A percentile compares a stretch with the other conserved stretches of the same genome.
Conservation (phyloP, 1,140 invertebrate genomes). For the Triops cancriformis region DNA sequence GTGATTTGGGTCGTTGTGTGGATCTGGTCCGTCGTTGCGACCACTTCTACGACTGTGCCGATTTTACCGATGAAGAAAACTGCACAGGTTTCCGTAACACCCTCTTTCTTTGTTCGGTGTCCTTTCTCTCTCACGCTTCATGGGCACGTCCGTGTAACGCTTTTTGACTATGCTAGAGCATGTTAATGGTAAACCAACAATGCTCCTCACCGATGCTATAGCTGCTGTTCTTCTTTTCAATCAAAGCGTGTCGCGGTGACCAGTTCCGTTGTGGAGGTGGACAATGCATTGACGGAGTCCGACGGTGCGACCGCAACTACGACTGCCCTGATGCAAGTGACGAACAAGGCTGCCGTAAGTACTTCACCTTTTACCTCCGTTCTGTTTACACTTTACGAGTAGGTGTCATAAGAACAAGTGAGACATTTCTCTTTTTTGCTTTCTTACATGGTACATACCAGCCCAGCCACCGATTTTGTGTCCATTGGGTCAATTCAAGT, state of each 20-base stretch:
- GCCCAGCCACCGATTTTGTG: slow-evolving; percentile 39
- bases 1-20: slow-evolving; percentile 41
- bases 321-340: slow-evolving; percentile 87
- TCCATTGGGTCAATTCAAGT: slow-evolving; percentile 46
- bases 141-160: slow-evolving; percentile 22
- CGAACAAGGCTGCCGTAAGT: slow-evolving; percentile 66
- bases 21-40: slow-evolving; percentile 35
- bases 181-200: not conserved
- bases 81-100: slow-evolving; percentile 29
- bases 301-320: slow-evolving; percentile 74
- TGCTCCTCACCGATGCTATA: not conserved
- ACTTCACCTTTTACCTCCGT: slow-evolving; percentile 24
- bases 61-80: slow-evolving; percentile 40
- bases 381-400: no score
- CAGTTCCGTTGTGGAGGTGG: slow-evolving; percentile 42
- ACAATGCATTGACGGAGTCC: slow-evolving; percentile 49
- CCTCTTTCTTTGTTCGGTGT: not conserved
- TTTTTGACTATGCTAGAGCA: not conserved
- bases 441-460: slow-evolving; percentile 14
- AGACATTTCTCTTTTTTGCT: not conserved
- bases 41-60: slow-evolving; percentile 37
- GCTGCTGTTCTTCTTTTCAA: not conserved
- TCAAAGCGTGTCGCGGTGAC: slow-evolving; percentile 38
- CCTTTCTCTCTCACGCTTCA: not conserved
- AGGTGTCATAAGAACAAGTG: no score